phyloP scores from a whole-genome alignment of 2,113 vertebrate species.

The Cynocephalus volans region DNA sequence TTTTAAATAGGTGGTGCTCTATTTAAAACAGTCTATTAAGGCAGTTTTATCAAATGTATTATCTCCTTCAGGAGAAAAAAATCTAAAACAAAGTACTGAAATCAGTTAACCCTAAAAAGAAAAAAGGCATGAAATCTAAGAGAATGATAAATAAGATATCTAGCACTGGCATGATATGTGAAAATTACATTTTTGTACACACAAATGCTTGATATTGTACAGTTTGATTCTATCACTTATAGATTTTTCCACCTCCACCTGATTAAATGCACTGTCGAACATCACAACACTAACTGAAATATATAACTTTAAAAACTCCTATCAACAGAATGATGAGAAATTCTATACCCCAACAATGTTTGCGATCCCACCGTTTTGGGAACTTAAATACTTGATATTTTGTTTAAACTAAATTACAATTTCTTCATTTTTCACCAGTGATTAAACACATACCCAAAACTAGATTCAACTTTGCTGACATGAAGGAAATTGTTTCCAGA shows the following conservation, averaged over 20 bases:
- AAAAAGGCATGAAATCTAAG: neutral
- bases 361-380: neutral
- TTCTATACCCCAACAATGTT: neutral
- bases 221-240: neutral
- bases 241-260: neutral
- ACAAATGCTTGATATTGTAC: neutral
- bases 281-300: conserved; percentile 15
- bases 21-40: conserved; percentile 40
- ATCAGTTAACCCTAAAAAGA: neutral
- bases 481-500: conserved; percentile 40
- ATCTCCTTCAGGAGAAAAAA: conserved; percentile 6
- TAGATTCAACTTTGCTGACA: conserved; percentile 53
- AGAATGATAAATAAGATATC: neutral
- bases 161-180: neutral
- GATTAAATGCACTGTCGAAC: neutral
- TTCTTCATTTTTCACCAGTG: neutral
- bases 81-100: neutral
- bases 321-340: conserved; percentile 40
- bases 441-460: conserved; percentile 38
- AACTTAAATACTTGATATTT: conserved; percentile 23
- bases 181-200: conserved; percentile 17
- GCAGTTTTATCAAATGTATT: conserved; percentile 14
- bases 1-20: neutral
- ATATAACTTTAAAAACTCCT: neutral
- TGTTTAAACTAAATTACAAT: neutral